Evolutionary conservation across 1,140 invertebrate genomes (phyloP).

Genomic region (Arion vulgaris): DNA sequence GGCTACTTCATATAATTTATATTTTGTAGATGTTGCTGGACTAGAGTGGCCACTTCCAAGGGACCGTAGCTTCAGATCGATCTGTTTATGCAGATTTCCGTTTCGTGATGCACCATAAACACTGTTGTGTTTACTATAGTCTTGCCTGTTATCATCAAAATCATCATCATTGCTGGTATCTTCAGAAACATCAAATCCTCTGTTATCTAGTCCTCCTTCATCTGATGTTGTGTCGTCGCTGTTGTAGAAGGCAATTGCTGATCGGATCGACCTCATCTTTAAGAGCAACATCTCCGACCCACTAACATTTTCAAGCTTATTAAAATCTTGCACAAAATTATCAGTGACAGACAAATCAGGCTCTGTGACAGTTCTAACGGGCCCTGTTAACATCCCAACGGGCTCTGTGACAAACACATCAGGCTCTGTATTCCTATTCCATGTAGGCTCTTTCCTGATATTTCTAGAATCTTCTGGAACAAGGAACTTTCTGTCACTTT

Average conservation of each 20-base stretch:
- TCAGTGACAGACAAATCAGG: neutral
- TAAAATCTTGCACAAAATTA: conserved; percentile 4
- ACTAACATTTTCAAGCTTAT: conserved; percentile 17
- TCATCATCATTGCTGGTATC: neutral
- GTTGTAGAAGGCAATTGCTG: neutral
- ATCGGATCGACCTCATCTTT: neutral
- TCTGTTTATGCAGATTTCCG: too few species aligned
- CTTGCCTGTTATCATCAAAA: neutral
- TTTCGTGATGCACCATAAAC: too few species aligned
- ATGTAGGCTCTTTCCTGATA: too few species aligned
- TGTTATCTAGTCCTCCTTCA: neutral
- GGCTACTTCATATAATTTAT: too few species aligned
- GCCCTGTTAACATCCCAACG: too few species aligned
- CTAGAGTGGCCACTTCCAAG: too few species aligned
- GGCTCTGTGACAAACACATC: neutral
- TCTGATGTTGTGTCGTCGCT: conserved; percentile 19
- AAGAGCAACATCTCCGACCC: conserved; percentile 15
- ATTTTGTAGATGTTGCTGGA: too few species aligned
- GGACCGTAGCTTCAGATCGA: too few species aligned
- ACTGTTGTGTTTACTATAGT: neutral
- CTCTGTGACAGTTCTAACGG: too few species aligned
- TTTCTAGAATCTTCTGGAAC: too few species aligned
- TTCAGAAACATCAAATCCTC: neutral
- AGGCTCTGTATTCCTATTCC: too few species aligned
- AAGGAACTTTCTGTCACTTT: too few species aligned